These are phyloP conservation scores for Lutraria lutraria DNA, from an alignment of 2,888 invertebrate genomes.

Conservation along the genomic window DNA sequence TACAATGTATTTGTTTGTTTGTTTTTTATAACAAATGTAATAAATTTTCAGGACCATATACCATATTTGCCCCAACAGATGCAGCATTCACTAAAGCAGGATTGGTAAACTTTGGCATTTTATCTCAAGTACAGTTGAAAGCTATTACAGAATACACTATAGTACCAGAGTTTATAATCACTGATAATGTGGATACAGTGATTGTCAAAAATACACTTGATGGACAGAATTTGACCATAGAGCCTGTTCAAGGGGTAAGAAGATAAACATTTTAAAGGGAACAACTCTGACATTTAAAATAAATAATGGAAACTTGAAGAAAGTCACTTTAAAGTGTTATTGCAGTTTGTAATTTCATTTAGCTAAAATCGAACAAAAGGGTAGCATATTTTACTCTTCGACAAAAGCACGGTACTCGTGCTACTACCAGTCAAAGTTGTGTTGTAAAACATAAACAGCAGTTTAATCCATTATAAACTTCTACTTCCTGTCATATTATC, in stretches of 20 bases:
- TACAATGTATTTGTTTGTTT: no score
- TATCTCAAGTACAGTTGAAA: constrained; percentile 43
- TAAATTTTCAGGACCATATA: constrained; percentile 69
- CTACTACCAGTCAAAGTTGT: no score
- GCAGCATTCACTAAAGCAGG: constrained; percentile 55
- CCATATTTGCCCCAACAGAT: constrained; percentile 72
- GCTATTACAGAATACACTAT: constrained; percentile 70
- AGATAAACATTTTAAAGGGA: neutral
- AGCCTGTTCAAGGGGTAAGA: constrained; percentile 1
- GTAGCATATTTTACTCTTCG: no score
- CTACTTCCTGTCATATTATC: no score
- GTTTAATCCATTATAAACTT: no score
- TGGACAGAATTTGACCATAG: constrained; percentile 29
- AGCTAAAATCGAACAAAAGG: no score
- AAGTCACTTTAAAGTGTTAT: no score
- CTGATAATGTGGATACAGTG: constrained; percentile 32
- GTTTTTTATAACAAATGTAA: neutral
- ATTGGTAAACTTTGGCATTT: neutral
- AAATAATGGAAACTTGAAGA: neutral
- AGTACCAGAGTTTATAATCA: constrained; percentile 59
- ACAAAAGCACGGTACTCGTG: no score
- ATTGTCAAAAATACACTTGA: constrained; percentile 34
- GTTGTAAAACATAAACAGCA: no score
- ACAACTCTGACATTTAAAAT: neutral
- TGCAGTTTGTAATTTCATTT: no score